phyloP scores from a whole-genome alignment of 2,888 invertebrate genomes.

The Eugnorisma glareosa region DNA sequence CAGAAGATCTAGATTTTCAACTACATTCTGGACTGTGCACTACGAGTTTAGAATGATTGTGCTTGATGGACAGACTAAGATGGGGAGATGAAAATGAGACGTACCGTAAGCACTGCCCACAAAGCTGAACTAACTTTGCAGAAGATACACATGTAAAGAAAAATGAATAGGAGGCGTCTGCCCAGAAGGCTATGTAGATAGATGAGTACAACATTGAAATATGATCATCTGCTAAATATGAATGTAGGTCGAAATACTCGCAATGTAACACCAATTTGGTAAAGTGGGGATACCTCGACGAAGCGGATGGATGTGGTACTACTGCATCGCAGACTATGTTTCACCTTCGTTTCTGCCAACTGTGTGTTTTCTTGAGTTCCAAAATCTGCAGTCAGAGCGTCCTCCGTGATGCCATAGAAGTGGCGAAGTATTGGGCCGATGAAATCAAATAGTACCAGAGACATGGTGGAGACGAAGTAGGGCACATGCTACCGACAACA shows the following conservation, averaged over 20 bases:
- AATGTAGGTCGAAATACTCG: neutral
- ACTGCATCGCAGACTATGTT: neutral
- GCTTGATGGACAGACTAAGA: neutral
- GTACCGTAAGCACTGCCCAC: neutral
- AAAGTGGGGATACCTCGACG: neutral
- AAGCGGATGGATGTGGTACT: neutral
- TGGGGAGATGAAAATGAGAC: neutral
- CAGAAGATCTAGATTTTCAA: neutral
- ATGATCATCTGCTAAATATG: neutral
- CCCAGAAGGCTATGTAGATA: neutral
- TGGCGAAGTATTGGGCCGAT: neutral
- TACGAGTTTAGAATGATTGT: no score
- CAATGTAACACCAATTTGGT: neutral
- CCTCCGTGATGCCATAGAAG: neutral
- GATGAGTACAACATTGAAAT: neutral
- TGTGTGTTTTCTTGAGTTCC: neutral
- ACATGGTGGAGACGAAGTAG: neutral
- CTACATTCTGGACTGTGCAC: no score
- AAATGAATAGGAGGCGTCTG: neutral
- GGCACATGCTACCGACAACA: neutral
- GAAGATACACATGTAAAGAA: neutral
- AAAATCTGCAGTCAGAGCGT: neutral
- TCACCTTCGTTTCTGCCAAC: neutral
- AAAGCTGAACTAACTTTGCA: neutral
- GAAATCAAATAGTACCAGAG: neutral